Percentiles rank a stretch among this genome's conserved stretches.
Evolutionary conservation across 1,140 invertebrate species (phyloP).

Genomic region (Acromyrmex charruanus): DNA sequence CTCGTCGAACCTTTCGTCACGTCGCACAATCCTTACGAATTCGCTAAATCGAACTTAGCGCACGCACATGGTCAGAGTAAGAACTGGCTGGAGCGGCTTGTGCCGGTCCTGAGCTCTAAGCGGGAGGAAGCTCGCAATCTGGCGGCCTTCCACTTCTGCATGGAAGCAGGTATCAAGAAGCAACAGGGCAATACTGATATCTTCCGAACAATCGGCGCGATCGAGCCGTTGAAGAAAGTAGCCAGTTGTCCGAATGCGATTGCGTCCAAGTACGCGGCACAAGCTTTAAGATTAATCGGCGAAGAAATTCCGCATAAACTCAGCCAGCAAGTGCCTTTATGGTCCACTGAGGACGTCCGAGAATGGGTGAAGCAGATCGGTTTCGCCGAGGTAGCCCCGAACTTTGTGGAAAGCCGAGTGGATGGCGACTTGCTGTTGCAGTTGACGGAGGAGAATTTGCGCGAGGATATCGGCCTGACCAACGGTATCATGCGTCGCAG

Average conservation of each 20-base stretch:
- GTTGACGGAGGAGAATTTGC: conserved; percentile 96
- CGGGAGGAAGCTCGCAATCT: conserved; percentile 98
- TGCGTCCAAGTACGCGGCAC: conserved; percentile 98
- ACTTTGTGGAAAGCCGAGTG: conserved; percentile 96
- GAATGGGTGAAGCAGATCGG: conserved; percentile 99
- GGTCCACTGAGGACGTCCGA: conserved; percentile 98
- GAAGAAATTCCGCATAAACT: conserved; percentile 99
- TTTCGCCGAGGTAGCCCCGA: conserved; percentile 93
- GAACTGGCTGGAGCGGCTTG: conserved; percentile 97
- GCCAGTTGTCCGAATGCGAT: conserved; percentile 99
- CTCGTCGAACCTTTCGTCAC: conserved; percentile 99
- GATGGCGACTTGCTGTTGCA: conserved; percentile 99
- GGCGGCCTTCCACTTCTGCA: conserved; percentile 99
- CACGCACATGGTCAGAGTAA: conserved; percentile 98
- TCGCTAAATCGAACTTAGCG: conserved; percentile 96
- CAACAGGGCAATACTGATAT: conserved; percentile 98
- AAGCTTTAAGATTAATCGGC: conserved; percentile 97
- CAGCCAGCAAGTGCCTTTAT: conserved; percentile 98
- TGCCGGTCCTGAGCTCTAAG: conserved; percentile 98
- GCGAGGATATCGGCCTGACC: conserved; percentile 96
- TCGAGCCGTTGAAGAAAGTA: conserved; percentile 98
- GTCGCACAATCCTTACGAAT: conserved; percentile 97
- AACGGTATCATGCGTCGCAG: conserved; percentile 97
- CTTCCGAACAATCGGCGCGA: conserved; percentile 97
- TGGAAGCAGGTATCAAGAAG: conserved; percentile 99